These are phyloP conservation scores for Echinometra lucunter DNA, from an alignment of 53 echinoderm and acorn worm species.

Conservation along the genomic window DNA sequence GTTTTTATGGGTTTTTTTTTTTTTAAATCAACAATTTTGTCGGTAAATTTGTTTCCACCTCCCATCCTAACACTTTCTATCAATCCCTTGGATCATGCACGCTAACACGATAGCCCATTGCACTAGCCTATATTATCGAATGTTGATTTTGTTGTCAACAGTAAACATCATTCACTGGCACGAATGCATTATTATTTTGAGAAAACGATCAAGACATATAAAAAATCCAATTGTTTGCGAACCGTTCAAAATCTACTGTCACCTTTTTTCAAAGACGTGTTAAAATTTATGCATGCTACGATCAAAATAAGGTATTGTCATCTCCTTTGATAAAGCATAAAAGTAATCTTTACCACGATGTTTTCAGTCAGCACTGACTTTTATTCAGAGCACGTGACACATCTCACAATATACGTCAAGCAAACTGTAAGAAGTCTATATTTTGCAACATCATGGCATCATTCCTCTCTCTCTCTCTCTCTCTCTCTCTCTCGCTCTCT, in stretches of 20 bases:
- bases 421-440: background rate
- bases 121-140: no score
- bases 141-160: background rate
- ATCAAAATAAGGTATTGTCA: background rate
- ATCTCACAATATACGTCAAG: background rate
- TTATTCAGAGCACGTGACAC: background rate
- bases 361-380: background rate
- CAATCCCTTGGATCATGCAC: no score
- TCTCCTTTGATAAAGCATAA: background rate
- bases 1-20: background rate
- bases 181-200: no score
- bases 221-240: no score
- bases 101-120: background rate
- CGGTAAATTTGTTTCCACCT: background rate
- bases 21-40: background rate
- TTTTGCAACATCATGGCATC: constrained; percentile 44
- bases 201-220: no score
- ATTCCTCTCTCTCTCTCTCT: no score
- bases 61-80: background rate
- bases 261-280: background rate
- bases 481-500: no score
- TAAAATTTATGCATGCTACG: background rate
- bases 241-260: no score
- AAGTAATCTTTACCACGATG: background rate
- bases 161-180: background rate